Evolutionary conservation across 2,113 vertebrate genomes (phyloP), one percentile per base, ranked within the genome.

Genomic region (Speoplatyrhinus poulsoni): DNA sequence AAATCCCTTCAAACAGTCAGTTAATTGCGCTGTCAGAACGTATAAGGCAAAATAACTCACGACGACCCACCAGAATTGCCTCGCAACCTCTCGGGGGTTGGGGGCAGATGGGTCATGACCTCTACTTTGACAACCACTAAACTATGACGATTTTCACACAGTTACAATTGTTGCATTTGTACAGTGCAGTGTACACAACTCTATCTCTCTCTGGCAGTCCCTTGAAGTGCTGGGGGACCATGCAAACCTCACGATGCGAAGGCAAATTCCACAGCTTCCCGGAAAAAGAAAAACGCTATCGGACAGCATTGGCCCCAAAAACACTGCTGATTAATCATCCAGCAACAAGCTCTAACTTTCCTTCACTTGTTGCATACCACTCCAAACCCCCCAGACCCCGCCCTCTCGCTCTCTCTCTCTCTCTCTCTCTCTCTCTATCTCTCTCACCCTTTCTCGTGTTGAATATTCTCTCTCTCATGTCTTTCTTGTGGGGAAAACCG

Each of bases 191-290:
- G 26, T 26, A 26, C 26, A 26, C 26, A 46, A 60, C 64, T 62
- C 60, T 62, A 75, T 72, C 69, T 70, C 26, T 41, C 12, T 77
- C 62, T 79, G 81, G 80, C 77, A 73, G 69, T 78, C 76, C 65
- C 59, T 74, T 33, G 60, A 62, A 76, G 73, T 26, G 65, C 60
- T 26, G 26, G 26, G 53, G 76, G 72, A 70, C 81, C 75, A 84
- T 81, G 81, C 84, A 80, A 85, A 82, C 78, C 81, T 90, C 83
- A 83, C 87, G 82, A 86, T 87, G 89, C 76, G 80, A 81, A 79
- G 84, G 88, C 69, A 5, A 77, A 87, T 81, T 83, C 84, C 82
- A 86, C 77, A 70, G 78, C 77, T 89, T 87, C 83, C 83, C 73
- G 7, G 36, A 8, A 79, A 83, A 85, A 87, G 26, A 26, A 81